Evolutionary conservation across 1,140 invertebrate species (phyloP).

Genomic region (Cherax quadricarinatus): DNA sequence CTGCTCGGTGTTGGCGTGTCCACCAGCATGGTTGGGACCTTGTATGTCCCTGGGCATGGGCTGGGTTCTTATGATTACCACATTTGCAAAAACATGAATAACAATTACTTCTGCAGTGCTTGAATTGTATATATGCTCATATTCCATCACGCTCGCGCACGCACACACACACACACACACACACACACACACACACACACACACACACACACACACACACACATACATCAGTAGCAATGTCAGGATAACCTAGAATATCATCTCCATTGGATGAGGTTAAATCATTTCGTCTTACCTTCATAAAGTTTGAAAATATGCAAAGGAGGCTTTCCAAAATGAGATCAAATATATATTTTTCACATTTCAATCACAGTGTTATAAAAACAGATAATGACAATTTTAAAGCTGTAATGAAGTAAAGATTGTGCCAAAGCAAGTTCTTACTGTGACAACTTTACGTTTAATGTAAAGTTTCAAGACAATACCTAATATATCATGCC

Average conservation of each 20-base stretch:
- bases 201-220: slow-evolving; percentile 10
- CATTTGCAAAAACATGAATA: too few species aligned
- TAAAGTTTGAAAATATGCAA: background rate
- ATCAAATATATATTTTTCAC: background rate
- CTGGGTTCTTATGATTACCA: too few species aligned
- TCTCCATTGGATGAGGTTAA: background rate
- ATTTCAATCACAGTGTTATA: background rate
- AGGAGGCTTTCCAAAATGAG: background rate
- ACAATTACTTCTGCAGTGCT: too few species aligned
- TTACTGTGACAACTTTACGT: too few species aligned
- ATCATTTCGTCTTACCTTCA: background rate
- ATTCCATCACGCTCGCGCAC: too few species aligned
- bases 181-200: slow-evolving; percentile 10
- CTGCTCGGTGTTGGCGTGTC: too few species aligned
- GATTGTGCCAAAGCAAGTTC: background rate
- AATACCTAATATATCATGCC: too few species aligned
- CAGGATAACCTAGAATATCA: background rate
- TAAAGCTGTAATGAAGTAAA: background rate
- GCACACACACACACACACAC: slow-evolving; percentile 10
- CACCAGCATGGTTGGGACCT: too few species aligned
- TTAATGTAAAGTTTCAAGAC: background rate
- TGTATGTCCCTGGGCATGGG: too few species aligned
- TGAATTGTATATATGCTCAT: background rate
- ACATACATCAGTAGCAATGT: background rate
- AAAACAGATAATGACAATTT: background rate